Evolutionary conservation across 2,113 vertebrate genomes (phyloP).

Genomic region (Eurystomus gularis): DNA sequence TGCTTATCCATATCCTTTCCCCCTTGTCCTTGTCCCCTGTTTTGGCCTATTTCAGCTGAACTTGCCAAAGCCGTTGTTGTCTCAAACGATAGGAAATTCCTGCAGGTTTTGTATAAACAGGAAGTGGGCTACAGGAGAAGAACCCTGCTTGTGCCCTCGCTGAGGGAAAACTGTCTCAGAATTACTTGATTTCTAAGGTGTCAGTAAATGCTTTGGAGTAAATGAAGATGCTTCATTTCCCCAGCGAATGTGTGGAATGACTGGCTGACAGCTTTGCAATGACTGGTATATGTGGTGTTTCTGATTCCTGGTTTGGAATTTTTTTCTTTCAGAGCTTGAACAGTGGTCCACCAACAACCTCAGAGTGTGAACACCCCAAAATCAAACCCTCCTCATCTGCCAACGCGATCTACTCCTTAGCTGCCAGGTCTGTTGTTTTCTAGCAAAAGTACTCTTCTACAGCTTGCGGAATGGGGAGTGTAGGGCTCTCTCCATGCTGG

Average conservation of each 20-base stretch:
- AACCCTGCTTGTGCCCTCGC: not conserved
- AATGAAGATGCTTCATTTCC: not conserved
- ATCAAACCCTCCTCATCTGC: slow-evolving; percentile 92
- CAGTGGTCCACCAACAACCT: slow-evolving; percentile 55
- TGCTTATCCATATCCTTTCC: not conserved
- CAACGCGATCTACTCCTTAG: slow-evolving; percentile 91
- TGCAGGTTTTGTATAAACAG: not conserved
- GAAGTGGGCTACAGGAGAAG: not conserved
- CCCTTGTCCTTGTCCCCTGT: not conserved
- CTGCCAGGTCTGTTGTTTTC: slow-evolving; percentile 79
- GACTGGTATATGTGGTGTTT: not conserved
- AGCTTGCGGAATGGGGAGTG: not conserved
- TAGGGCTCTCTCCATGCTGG: not conserved
- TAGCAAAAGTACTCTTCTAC: not conserved
- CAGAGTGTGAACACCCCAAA: slow-evolving; percentile 89
- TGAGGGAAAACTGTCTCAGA: not conserved
- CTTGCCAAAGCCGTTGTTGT: not conserved
- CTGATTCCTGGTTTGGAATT: not conserved
- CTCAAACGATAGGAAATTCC: not conserved
- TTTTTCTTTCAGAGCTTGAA: slow-evolving; percentile 78
- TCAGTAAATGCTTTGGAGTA: not conserved
- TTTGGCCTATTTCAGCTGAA: not conserved
- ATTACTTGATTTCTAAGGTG: not conserved
- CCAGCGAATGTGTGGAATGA: not conserved
- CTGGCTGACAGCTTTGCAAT: not conserved